Evolutionary conservation across 2,113 vertebrate genomes (phyloP), one percentile per base, ranked within the genome.

Genomic region (Upupa epops): DNA sequence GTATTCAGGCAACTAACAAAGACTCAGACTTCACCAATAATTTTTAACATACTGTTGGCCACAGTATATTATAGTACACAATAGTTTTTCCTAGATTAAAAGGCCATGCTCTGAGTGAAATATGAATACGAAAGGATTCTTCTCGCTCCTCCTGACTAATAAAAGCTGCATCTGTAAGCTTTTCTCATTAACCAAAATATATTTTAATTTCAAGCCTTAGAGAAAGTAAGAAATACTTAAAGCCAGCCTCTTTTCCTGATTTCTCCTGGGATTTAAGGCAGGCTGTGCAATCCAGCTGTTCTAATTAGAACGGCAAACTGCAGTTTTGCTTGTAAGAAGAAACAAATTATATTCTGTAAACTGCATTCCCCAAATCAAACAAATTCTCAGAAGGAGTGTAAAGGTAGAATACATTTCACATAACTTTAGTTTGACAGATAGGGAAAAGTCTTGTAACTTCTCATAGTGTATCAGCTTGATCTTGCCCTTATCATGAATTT

Each of bases 221-320:
- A 79, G 52, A 86, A 59, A 68, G 72, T 61, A 68, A 88, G 37
- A 94, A 92, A 93, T 77, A 88, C 46, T 96, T 77, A 81, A 80
- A 90, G 34, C 49, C 65, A 95, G 58, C 40, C 86, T 92, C 86
- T 96, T 93, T 96, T 71, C 46, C 51, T 78, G 77, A 88, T 96
- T 95, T 92, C 95, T 95, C 77, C 45, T 25, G 86, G 69, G 95
- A 92, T 79, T 86, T 83, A 92, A 88, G 64, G 75, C 84, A 92
- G 65, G 22, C 66, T 95, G 72, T 84, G 80, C 81, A 94, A 94
- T 55, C 49, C 87, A 96, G 76, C 40, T 96, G 91, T 79, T 96
- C 84, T 96, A 97, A 95, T 97, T 96, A 96, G 92, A 83, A 90
- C 68, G 58, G 93, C 54, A 96, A 95, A 90, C 74, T 90, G 74